Base-by-base conservation (phyloP, 2,797 vertebrate species). In the Acipenser transmontanus region DNA sequence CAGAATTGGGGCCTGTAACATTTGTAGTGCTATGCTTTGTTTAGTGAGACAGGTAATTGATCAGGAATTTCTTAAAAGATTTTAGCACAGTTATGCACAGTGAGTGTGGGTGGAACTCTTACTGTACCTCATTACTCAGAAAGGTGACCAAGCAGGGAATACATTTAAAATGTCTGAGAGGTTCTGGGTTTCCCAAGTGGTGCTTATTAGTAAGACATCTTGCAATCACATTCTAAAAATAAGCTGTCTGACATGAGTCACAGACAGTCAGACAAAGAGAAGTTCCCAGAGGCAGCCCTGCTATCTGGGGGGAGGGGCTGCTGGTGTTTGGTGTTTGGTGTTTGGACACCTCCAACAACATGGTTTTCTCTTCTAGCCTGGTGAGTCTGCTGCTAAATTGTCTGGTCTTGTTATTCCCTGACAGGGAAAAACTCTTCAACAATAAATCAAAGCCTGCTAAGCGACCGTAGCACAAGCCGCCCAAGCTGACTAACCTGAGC, bases 301-400 rank as follows among this genome's bases (percentile, higher is more conserved):
- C 47, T 52, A 57, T 67, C 62, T 71, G 62, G 51, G 52, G 61
- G 64, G 14, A 69, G 54, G 11, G 8, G 11, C 11, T 57, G 54
- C 12, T 12, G 6, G 54, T 57, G 12, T 57, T n/a, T 10, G 12
- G 57, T n/a, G 8, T 71, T 71, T 74, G 12, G 57, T n/a, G 8
- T 71, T 71, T 74, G 74, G 65, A 74, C 74, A 72, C 68, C 63
- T 66, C 59, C 64, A 17, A 48, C 47, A 56, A 59, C 11, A 47
- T 34, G 49, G 61, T 68, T 64, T 59, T 64, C 48, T 67, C 65
- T 47, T 49, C 67, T 49, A 11, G 49, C 56, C 52, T 1, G 4
- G n/a, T 71, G 76, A 77, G 65, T 76, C 76, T 76, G 65, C 65
- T 14, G 4, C 61, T 49, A 34, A 52, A 60, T 68, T 52, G 47